Percentiles rank a stretch among this genome's conserved stretches.
Evolutionary conservation across 2,888 invertebrate genomes (phyloP).

Genomic region (Thumatha senex): DNA sequence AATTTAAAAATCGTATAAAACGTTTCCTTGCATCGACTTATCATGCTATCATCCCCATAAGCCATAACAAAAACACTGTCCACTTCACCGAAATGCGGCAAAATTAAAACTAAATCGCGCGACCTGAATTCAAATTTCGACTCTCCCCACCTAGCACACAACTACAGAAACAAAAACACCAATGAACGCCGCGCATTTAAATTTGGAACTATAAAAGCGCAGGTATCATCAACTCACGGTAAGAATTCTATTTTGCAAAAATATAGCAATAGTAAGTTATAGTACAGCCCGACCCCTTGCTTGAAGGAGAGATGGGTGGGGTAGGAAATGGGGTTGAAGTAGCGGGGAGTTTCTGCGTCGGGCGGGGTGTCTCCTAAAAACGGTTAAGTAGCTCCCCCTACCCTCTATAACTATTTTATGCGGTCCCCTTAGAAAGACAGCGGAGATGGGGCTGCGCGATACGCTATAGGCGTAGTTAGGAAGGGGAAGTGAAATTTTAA

Average conservation of each 20-base stretch:
- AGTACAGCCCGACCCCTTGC: constrained; percentile 49
- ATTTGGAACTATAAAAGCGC: constrained; percentile 67
- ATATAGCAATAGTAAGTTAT: constrained; percentile 75
- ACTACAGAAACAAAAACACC: constrained; percentile 71
- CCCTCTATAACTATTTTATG: constrained; percentile 83
- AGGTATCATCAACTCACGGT: constrained; percentile 78
- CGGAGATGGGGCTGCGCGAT: constrained; percentile 77
- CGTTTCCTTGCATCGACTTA: constrained; percentile 23
- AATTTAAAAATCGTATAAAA: constrained; percentile 14
- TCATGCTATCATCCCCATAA: constrained; percentile 36
- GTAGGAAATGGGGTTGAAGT: constrained; percentile 77
- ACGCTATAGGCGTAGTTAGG: constrained; percentile 66
- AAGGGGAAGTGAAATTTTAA: constrained; percentile 79
- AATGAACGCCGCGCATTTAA: constrained; percentile 64
- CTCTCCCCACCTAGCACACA: constrained; percentile 48
- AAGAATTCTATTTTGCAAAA: constrained; percentile 80
- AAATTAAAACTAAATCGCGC: constrained; percentile 81
- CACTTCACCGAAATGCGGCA: constrained; percentile 58
- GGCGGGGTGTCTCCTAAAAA: constrained; percentile 82
- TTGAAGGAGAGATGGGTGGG: constrained; percentile 54
- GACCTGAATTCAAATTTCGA: constrained; percentile 75
- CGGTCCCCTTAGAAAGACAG: constrained; percentile 83
- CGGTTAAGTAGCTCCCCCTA: constrained; percentile 82
- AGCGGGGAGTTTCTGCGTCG: constrained; percentile 71
- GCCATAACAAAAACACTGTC: constrained; percentile 61